Evolutionary conservation across 1,140 invertebrate species (phyloP).

Genomic region (Sogatella furcifera): DNA sequence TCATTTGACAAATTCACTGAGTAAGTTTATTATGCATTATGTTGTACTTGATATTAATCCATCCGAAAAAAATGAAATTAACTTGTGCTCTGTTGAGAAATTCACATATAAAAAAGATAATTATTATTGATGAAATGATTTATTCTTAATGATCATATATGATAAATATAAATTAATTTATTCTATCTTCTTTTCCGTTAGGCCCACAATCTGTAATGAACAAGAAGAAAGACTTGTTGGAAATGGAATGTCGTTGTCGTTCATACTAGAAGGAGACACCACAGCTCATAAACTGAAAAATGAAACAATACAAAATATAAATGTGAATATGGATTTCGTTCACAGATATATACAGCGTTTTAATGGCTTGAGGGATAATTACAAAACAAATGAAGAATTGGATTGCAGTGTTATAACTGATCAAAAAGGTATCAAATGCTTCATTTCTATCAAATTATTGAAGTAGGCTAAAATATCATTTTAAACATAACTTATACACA

Average conservation of each 20-base stretch:
- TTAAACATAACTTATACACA: no score
- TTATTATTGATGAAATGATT: no score
- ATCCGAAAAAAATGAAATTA: no score
- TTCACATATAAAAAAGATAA: no score
- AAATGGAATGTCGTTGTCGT: constrained; percentile 47
- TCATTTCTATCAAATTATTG: no score
- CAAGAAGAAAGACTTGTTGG: constrained; percentile 53
- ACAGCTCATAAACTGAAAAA: constrained; percentile 40
- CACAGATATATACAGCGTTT: constrained; percentile 54
- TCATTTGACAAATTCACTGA: constrained; percentile 39
- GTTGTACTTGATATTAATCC: background rate
- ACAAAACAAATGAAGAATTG: constrained; percentile 52
- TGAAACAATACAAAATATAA: constrained; percentile 41
- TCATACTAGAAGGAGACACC: constrained; percentile 52
- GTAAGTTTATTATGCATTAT: constrained; percentile 29
- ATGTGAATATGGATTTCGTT: constrained; percentile 46
- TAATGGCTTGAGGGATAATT: constrained; percentile 51
- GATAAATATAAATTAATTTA: constrained; percentile 4
- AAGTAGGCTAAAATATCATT: no score
- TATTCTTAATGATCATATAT: no score
- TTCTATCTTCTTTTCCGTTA: constrained; percentile 37
- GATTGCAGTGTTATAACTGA: constrained; percentile 39
- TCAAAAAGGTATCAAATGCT: constrained; percentile 36
- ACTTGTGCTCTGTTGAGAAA: no score
- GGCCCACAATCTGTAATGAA: constrained; percentile 63